Conservation (phyloP, 2,113 vertebrate species). For the Campylorhamphus procurvoides region DNA sequence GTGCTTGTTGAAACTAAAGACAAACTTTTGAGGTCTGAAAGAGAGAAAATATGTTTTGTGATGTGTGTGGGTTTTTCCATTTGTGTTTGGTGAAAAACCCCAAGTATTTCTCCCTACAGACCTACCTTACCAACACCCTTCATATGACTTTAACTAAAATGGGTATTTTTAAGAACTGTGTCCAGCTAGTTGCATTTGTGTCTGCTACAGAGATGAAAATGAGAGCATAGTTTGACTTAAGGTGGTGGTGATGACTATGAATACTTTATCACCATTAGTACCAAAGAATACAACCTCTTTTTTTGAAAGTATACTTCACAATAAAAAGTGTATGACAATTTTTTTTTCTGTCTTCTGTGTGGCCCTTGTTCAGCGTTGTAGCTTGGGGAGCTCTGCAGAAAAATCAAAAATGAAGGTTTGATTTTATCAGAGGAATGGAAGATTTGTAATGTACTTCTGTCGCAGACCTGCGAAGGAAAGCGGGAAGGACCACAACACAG, state of each 20-base stretch:
- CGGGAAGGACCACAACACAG: too few relatives aligned
- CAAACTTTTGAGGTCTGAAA: background rate
- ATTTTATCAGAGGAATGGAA: background rate
- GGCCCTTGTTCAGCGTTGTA: background rate
- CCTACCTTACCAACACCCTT: background rate
- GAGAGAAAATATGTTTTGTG: background rate
- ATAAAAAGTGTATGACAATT: background rate
- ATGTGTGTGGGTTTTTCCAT: background rate
- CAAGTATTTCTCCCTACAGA: background rate
- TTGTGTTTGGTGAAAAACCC: background rate
- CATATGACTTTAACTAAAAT: background rate
- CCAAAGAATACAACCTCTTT: background rate
- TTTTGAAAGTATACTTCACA: background rate
- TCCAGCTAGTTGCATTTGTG: background rate
- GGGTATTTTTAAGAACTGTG: background rate
- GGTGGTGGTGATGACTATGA: background rate
- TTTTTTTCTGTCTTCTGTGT: background rate
- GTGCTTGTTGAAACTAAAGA: background rate
- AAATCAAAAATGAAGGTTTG: background rate
- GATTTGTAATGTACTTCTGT: background rate
- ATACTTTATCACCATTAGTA: background rate
- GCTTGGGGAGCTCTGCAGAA: background rate
- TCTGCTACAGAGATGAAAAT: background rate
- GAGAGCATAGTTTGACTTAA: background rate
- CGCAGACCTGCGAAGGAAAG: too few relatives aligned